phyloP scores from a whole-genome alignment of 2,888 invertebrate genomes.

The Lithophane leautieri region DNA sequence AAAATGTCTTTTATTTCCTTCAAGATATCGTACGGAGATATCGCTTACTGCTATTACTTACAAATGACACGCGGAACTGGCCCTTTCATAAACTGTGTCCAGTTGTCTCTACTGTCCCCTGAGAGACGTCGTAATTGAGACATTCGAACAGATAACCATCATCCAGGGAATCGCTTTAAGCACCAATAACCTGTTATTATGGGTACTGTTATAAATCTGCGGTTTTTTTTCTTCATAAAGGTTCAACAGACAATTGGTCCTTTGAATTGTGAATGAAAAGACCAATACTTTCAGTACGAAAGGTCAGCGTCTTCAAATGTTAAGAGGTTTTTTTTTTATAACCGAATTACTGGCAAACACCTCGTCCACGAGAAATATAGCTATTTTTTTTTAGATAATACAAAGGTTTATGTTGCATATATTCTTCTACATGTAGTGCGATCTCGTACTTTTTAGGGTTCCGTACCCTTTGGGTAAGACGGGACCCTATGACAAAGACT shows the following conservation, averaged over 20 bases:
- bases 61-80: conserved; percentile 57
- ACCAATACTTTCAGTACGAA: background rate
- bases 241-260: background rate
- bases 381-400: too few relatives aligned
- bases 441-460: background rate
- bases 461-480: too few relatives aligned
- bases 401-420: background rate
- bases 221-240: conserved; percentile 9
- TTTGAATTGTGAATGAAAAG: background rate
- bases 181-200: conserved; percentile 50
- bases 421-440: background rate
- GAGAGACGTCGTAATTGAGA: conserved; percentile 54
- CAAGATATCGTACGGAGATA: conserved; percentile 35
- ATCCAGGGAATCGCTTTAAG: conserved; percentile 45
- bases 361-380: background rate
- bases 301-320: background rate
- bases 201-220: conserved; percentile 49
- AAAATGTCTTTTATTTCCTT: conserved; percentile 26
- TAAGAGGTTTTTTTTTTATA: too few relatives aligned
- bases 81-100: conserved; percentile 47
- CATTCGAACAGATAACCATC: conserved; percentile 58
- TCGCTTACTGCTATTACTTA: conserved; percentile 53
- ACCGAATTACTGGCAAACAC: too few relatives aligned
- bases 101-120: conserved; percentile 47
- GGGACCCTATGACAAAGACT: too few relatives aligned